Conservation (phyloP, 2,113 vertebrate genomes). For the Pedetes capensis region DNA sequence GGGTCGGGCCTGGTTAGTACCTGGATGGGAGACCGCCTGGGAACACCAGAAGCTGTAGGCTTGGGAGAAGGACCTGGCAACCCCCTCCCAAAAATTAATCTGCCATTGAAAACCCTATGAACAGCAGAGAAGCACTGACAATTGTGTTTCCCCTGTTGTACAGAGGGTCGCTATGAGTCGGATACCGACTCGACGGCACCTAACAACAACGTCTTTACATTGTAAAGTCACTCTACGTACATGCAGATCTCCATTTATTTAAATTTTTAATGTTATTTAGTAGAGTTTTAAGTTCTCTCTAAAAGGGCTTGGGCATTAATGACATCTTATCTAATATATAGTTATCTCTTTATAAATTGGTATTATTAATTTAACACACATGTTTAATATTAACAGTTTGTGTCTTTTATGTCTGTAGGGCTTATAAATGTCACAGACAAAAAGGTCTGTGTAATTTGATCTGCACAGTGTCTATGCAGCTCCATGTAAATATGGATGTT, state of each 20-base stretch:
- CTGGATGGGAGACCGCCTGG: too few relatives aligned
- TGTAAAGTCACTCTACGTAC: neutral
- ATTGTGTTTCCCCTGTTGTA: too few relatives aligned
- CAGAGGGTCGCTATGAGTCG: too few relatives aligned
- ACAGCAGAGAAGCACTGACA: too few relatives aligned
- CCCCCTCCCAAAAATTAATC: too few relatives aligned
- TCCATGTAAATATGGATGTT: neutral
- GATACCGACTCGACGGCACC: too few relatives aligned
- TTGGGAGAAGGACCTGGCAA: too few relatives aligned
- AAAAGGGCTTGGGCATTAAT: neutral
- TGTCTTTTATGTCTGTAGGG: neutral
- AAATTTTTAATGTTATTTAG: neutral
- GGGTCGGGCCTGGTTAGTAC: too few relatives aligned
- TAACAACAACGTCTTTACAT: too few relatives aligned
- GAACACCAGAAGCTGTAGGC: too few relatives aligned
- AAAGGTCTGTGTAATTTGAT: neutral
- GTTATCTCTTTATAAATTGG: neutral
- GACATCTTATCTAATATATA: neutral
- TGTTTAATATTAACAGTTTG: neutral
- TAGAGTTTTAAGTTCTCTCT: constrained; percentile 14
- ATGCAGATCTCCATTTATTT: neutral
- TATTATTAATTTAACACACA: constrained; percentile 7
- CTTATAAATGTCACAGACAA: neutral
- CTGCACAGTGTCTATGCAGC: neutral
- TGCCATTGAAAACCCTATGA: too few relatives aligned